These are phyloP conservation scores for Entelurus aequoreus DNA, from an alignment of 2,113 vertebrate species.

Conservation along the genomic window DNA sequence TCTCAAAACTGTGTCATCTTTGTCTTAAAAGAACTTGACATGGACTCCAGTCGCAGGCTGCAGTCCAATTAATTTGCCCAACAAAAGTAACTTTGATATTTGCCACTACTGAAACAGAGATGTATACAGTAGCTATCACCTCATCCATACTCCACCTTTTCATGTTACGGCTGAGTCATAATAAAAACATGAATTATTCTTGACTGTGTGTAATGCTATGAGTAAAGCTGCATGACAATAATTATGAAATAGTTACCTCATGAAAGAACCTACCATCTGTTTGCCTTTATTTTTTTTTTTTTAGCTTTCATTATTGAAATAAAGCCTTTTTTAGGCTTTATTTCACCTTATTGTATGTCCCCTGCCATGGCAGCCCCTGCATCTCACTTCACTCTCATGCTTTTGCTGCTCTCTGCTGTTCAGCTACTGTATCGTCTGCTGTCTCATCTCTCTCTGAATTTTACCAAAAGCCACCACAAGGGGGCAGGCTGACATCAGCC, in stretches of 20 bases:
- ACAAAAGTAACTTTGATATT: not conserved
- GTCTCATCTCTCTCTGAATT: conserved; percentile 61
- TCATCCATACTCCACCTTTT: conserved; percentile 29
- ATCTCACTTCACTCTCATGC: conserved; percentile 52
- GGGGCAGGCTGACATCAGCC: conserved; percentile 67
- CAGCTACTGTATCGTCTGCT: conserved; percentile 70
- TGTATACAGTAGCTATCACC: conserved; percentile 70
- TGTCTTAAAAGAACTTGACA: conserved; percentile 34
- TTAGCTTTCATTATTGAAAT: conserved; percentile 19
- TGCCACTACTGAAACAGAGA: conserved; percentile 62
- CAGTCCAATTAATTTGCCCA: conserved; percentile 6
- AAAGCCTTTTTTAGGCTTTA: conserved; percentile 46
- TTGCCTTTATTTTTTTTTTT: not conserved
- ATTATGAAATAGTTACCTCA: conserved; percentile 7
- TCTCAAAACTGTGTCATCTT: conserved; percentile 61
- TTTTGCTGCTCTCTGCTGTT: conserved; percentile 75
- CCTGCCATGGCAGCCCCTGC: conserved; percentile 25
- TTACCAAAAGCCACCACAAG: conserved; percentile 61
- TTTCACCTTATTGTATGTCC: conserved; percentile 18
- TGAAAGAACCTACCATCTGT: not conserved
- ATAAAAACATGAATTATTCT: too few relatives aligned
- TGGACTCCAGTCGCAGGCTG: conserved; percentile 17
- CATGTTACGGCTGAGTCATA: conserved; percentile 1
- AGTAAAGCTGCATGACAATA: conserved; percentile 8
- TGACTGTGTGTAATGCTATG: too few relatives aligned